These are phyloP conservation scores for Hemibagrus guttatus DNA, from an alignment of 2,797 vertebrate species.

Conservation along the genomic window DNA sequence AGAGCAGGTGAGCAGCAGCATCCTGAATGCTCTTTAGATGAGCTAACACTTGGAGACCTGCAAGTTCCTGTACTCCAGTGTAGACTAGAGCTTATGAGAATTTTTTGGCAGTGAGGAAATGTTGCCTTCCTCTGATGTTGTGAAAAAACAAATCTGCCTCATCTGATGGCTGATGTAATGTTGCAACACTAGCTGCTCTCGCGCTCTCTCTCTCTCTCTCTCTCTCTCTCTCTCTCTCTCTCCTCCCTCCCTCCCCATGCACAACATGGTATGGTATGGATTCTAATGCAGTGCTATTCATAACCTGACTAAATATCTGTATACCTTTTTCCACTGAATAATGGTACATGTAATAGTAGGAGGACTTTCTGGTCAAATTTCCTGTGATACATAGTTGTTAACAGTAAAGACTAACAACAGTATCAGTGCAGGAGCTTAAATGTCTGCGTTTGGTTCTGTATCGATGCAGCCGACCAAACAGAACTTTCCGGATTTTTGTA, in stretches of 20 bases:
- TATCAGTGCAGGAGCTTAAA: not conserved
- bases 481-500: not conserved
- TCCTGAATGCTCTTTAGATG: not conserved
- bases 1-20: not conserved
- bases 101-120: not conserved
- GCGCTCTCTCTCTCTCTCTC: too few species aligned
- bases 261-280: not conserved
- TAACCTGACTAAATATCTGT: not conserved
- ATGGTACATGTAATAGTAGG: not conserved
- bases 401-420: not conserved
- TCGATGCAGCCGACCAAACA: not conserved
- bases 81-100: not conserved
- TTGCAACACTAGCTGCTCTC: conserved; percentile 1
- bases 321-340: not conserved
- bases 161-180: conserved; percentile 3
- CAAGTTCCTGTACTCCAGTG: not conserved
- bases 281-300: not conserved
- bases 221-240: too few species aligned
- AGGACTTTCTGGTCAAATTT: not conserved
- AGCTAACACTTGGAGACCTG: not conserved
- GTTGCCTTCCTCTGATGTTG: not conserved
- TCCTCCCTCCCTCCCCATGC: too few species aligned
- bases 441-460: not conserved
- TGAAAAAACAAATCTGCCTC: conserved; percentile 1
- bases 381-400: not conserved